A percentile compares a stretch with the other conserved stretches of the same genome.
phyloP scores from a whole-genome alignment of 23 tunicate genomes.

The Halocynthia aurantium region DNA sequence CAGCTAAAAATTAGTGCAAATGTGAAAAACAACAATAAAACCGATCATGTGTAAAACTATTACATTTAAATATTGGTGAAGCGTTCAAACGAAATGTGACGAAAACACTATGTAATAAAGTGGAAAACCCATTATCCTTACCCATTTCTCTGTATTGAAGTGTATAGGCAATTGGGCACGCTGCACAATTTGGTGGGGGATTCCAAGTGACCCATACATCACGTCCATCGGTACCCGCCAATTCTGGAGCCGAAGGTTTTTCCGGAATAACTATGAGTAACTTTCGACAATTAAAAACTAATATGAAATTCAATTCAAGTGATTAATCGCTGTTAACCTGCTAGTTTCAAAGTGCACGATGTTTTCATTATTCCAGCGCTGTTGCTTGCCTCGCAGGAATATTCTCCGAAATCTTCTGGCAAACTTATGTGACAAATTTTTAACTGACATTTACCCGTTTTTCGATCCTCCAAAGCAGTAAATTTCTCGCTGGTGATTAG shows the following conservation, averaged over 20 bases:
- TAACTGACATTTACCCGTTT: neutral
- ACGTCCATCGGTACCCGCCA: neutral
- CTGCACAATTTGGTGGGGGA: slow-evolving; percentile 16
- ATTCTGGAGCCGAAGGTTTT: slow-evolving; percentile 1
- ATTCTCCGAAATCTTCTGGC: slow-evolving; percentile 21
- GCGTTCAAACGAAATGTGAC: too few species aligned
- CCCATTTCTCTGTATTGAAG: slow-evolving; percentile 19
- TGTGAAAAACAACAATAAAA: too few species aligned
- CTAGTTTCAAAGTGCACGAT: slow-evolving; percentile 1
- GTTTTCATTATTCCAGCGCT: neutral
- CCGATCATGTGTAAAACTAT: too few species aligned
- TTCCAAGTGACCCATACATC: slow-evolving; percentile 22
- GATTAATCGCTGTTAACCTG: neutral
- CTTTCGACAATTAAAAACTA: neutral
- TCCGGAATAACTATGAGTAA: slow-evolving; percentile 19
- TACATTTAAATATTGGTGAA: too few species aligned
- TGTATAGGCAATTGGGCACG: neutral
- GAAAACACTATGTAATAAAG: neutral
- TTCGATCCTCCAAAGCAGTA: too few species aligned
- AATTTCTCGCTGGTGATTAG: too few species aligned
- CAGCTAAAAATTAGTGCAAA: neutral
- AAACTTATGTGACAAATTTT: slow-evolving; percentile 3
- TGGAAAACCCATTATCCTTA: neutral
- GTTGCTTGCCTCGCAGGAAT: slow-evolving; percentile 10
- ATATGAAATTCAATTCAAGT: too few species aligned